Conservation (phyloP, 2,797 vertebrate species). For the Carduelis carduelis region DNA sequence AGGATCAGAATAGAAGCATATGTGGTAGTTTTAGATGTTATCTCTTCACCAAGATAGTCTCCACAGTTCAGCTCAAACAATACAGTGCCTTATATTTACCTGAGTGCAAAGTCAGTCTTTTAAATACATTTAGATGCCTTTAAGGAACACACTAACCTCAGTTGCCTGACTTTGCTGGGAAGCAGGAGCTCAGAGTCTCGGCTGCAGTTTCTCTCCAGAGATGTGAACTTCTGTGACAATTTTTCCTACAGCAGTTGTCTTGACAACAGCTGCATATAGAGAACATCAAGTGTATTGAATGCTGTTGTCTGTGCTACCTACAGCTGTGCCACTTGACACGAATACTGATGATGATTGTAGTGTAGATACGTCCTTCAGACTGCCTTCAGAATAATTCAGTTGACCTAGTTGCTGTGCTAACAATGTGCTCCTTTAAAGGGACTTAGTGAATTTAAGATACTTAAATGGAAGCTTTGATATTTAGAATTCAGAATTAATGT, state of each 20-base stretch:
- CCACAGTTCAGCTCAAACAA: background rate
- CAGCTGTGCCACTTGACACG: background rate
- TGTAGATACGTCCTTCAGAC: background rate
- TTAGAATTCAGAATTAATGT: slow-evolving; percentile 1
- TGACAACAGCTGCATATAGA: background rate
- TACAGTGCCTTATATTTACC: background rate
- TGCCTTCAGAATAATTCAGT: background rate
- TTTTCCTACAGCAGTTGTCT: background rate
- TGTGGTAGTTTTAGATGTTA: background rate
- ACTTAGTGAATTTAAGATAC: background rate
- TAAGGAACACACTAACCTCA: background rate
- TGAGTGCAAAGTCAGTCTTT: background rate
- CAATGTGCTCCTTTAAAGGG: background rate
- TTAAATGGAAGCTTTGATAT: background rate
- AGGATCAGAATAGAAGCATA: background rate
- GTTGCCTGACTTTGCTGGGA: background rate
- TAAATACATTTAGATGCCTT: background rate
- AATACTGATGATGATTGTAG: background rate
- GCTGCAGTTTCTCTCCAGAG: background rate
- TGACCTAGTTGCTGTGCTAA: background rate
- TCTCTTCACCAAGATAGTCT: background rate
- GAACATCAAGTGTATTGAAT: background rate
- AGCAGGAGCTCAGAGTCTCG: background rate
- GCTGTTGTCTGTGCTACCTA: background rate
- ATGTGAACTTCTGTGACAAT: background rate